Evolutionary conservation across 2,797 vertebrate species (phyloP).

Genomic region (Enteromius paludinosus): DNA sequence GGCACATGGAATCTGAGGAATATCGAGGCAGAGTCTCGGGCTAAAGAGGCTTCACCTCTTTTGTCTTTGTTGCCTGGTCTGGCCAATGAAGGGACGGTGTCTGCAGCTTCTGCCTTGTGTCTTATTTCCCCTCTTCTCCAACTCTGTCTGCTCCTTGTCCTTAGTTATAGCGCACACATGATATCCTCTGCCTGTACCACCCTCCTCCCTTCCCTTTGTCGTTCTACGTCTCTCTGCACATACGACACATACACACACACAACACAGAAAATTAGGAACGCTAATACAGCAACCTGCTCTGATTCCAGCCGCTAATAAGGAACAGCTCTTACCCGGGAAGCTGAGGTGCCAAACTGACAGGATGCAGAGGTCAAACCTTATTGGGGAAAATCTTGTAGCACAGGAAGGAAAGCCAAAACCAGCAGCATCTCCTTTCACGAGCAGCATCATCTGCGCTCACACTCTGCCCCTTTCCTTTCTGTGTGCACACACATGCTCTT

Average conservation of each 20-base stretch:
- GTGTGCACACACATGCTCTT: slow-evolving; percentile 50
- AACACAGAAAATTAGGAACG: slow-evolving; percentile 66
- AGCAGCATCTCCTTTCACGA: slow-evolving; percentile 69
- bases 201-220: slow-evolving; percentile 65
- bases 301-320: slow-evolving; percentile 65
- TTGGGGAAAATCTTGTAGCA: slow-evolving; percentile 89
- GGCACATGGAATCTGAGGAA: slow-evolving; percentile 72
- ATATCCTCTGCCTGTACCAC: slow-evolving; percentile 74
- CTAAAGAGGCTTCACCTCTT: slow-evolving; percentile 68
- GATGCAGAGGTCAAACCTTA: slow-evolving; percentile 93
- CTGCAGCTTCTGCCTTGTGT: slow-evolving; percentile 81
- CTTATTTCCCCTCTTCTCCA: slow-evolving; percentile 75
- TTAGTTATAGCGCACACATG: slow-evolving; percentile 82
- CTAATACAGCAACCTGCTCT: slow-evolving; percentile 64
- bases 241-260: slow-evolving; percentile 54
- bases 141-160: slow-evolving; percentile 76
- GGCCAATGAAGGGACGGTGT: slow-evolving; percentile 75
- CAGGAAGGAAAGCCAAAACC: slow-evolving; percentile 76
- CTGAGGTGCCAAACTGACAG: slow-evolving; percentile 83
- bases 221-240: slow-evolving; percentile 52
- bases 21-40: slow-evolving; percentile 69
- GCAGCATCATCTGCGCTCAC: slow-evolving; percentile 69
- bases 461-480: slow-evolving; percentile 57
- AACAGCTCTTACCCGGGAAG: slow-evolving; percentile 77
- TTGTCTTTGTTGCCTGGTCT: slow-evolving; percentile 69